Percentiles rank a stretch among this genome's conserved stretches.
Evolutionary conservation across 2,113 vertebrate species (phyloP).

Genomic region (Oreotragus oreotragus): DNA sequence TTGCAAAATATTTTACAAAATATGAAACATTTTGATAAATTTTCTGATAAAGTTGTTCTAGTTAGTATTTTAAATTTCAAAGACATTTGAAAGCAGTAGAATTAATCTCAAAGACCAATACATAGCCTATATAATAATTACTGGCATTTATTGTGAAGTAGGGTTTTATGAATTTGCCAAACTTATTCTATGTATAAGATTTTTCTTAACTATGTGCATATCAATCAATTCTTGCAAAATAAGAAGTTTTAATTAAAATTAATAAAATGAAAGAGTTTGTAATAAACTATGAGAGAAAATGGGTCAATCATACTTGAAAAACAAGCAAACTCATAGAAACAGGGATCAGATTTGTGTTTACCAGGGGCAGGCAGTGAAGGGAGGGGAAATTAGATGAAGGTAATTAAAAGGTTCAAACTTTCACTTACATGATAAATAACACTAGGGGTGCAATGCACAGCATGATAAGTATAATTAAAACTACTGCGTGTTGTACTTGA

Average conservation of each 20-base stretch:
- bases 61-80: neutral
- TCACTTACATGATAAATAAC: neutral
- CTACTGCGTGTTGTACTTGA: neutral
- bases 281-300: neutral
- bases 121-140: neutral
- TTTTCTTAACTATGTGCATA: neutral
- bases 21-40: neutral
- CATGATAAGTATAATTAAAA: neutral
- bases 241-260: neutral
- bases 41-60: neutral
- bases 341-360: neutral
- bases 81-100: neutral
- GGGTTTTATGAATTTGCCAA: neutral
- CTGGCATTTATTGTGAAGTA: neutral
- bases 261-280: neutral
- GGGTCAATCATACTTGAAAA: neutral
- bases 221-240: neutral
- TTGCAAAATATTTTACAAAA: neutral
- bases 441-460: neutral
- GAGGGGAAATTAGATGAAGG: neutral
- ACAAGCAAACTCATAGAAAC: neutral
- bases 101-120: slow-evolving; percentile 17
- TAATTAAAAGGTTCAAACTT: neutral
- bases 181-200: neutral
- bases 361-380: neutral